Evolutionary conservation across 1,140 invertebrate genomes (phyloP).

Genomic region (Holcopasites calliopsidis): DNA sequence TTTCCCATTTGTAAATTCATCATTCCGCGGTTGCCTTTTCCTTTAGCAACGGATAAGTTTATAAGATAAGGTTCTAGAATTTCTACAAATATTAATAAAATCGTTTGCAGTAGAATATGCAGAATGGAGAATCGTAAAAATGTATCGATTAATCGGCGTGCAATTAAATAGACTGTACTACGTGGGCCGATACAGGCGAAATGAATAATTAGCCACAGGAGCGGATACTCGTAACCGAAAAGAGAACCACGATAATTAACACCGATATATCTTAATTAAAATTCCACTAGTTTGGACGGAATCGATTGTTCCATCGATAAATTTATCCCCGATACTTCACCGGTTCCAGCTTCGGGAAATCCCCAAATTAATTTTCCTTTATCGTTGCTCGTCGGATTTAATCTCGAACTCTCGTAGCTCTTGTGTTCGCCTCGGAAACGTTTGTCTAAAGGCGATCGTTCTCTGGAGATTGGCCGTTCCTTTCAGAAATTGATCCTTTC

Average conservation of each 20-base stretch:
- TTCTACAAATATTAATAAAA: too few relatives aligned
- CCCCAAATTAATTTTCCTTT: slow-evolving; percentile 22
- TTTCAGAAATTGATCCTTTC: slow-evolving; percentile 19
- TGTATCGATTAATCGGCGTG: neutral
- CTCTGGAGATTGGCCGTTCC: slow-evolving; percentile 16
- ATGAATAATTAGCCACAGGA: slow-evolving; percentile 38
- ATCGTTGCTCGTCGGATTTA: slow-evolving; percentile 29
- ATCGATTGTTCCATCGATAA: slow-evolving; percentile 31
- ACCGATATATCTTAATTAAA: slow-evolving; percentile 51
- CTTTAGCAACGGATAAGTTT: too few relatives aligned
- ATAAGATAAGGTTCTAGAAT: too few relatives aligned
- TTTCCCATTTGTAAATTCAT: neutral
- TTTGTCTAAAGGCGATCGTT: slow-evolving; percentile 2
- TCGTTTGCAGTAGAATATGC: too few relatives aligned
- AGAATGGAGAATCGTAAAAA: neutral
- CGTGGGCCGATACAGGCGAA: neutral
- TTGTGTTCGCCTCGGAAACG: neutral
- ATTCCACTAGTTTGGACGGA: slow-evolving; percentile 28
- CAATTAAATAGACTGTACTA: slow-evolving; percentile 7
- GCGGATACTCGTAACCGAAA: slow-evolving; percentile 6
- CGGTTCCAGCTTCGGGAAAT: neutral
- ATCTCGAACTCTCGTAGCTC: slow-evolving; percentile 27
- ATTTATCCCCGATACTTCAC: slow-evolving; percentile 9
- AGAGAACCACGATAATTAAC: slow-evolving; percentile 45
- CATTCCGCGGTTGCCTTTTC: too few relatives aligned